These are phyloP conservation scores for Schizotus pectinicornis DNA, from an alignment of 2,888 invertebrate genomes.

Conservation along the genomic window DNA sequence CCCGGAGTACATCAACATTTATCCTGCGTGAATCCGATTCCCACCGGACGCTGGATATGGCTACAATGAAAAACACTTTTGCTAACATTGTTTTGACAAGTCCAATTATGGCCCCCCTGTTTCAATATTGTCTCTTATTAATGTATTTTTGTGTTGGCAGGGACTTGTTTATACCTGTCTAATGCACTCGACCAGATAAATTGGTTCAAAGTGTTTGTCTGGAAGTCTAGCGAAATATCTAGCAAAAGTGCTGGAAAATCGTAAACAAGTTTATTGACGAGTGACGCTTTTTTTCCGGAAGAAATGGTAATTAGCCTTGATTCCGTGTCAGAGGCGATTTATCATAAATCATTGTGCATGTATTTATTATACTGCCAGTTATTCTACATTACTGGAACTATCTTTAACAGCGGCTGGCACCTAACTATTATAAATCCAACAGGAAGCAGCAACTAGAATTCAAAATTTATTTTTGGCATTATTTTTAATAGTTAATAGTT, in stretches of 20 bases:
- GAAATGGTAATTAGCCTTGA: conserved; percentile 5
- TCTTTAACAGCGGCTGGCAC: conserved; percentile 9
- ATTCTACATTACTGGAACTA: conserved; percentile 29
- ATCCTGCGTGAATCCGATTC: conserved; percentile 41
- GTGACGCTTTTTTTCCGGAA: not conserved
- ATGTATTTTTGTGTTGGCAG: conserved; percentile 24
- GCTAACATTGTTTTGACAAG: conserved; percentile 41
- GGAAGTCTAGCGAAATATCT: conserved; percentile 9
- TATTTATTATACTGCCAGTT: conserved; percentile 30
- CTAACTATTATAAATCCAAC: conserved; percentile 23
- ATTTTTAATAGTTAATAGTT: no score
- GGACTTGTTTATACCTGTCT: conserved; percentile 22
- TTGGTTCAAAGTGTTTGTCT: conserved; percentile 22
- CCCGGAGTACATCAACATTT: conserved; percentile 38
- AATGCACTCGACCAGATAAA: conserved; percentile 24
- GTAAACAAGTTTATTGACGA: conserved; percentile 19
- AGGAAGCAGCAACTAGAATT: conserved; percentile 25
- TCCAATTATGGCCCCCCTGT: conserved; percentile 36
- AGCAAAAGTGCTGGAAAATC: conserved; percentile 1
- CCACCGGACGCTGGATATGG: conserved; percentile 36
- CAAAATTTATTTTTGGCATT: not conserved
- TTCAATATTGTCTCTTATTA: conserved; percentile 39
- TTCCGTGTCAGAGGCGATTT: conserved; percentile 6
- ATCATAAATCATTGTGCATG: conserved; percentile 26
- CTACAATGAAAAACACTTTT: conserved; percentile 43